Base-by-base conservation (phyloP, 2,113 vertebrate genomes). In the Pampusana beccarii region DNA sequence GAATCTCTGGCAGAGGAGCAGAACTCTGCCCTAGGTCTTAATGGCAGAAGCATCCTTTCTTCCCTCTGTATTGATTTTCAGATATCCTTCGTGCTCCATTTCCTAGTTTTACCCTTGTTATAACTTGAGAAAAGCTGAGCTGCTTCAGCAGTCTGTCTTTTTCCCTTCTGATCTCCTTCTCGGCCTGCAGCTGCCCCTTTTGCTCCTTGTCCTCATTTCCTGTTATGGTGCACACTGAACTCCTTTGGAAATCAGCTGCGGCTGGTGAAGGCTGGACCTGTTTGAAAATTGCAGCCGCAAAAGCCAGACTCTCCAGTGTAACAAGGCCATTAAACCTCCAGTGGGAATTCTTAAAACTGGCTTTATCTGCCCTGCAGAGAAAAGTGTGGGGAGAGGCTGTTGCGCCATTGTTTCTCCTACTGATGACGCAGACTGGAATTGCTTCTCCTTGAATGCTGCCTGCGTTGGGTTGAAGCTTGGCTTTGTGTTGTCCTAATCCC, bases 361-460 rank as follows among this genome's bases (percentile, higher is more conserved):
- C 78, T 92, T 84, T 89, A 71, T 86, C 93, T 87, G 70, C 62
- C 89, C 48, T 67, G 65, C 69, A 74, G 91, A 88, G 75, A 65
- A 71, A n/a, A 82, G 72, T 26, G 16, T 5, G 2, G 69, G 86
- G 72, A 91, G 80, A 91, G 70, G 89, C 73, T 58, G 23, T 78
- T 91, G 42, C 77, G 60, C 89, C 48, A n/a, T 74, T 86, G 86
- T 74, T 93, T 51, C 16, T 93, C 44, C 73, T n/a, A 26, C 31
- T 67, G 80, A 64, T 81, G 93, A 86, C 0, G 0, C 64, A 78
- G 86, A 29, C 87, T 90, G 42, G 65, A 90, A 85, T 90, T 85
- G 60, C 89, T 80, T 36, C 64, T 91, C 58, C 66, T 83, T 5
- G 5, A 83, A 66, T 0, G 1, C 44, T 80, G 51, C 33, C 40